Evolutionary conservation across 2,113 vertebrate species (phyloP), one percentile per base, ranked within the genome.

Genomic region (Crotalus tigris): DNA sequence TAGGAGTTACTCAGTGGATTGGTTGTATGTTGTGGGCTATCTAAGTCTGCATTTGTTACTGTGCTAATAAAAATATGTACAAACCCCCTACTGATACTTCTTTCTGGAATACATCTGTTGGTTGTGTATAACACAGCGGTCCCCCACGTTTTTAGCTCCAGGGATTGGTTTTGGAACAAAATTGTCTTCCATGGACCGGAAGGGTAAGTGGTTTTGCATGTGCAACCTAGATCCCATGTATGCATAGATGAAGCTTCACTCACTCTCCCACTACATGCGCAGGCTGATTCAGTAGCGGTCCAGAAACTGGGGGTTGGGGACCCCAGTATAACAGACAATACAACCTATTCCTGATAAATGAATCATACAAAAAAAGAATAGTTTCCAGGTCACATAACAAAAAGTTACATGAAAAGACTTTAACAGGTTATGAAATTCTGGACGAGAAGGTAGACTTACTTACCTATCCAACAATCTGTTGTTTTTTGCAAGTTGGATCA

Each of bases 51-150:
- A 97, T 98, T 98, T 98, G 98, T 98, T 98, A 98, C 97, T 98
- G 98, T 98, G 97, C 97, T 98, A 98, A 98, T 98, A 98, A 98
- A 98, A 96, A 97, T 95, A 97, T 96, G 96, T 98, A 97, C 97
- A 97, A 97, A 96, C 89, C 94, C 91, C 75, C 11, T 54, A 61
- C 8, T 21, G 57, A 2, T 51, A 19, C 23, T 86, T 86, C 29
- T 61, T 19, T 49, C 21, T 87, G 57, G 90, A 88, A 93, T 93
- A 0, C 91, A 75, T 90, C 69, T 94, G 51, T 81, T 81, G 33
- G 17, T 33, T 81, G 6, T 21, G 17, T 39, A 2, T 81, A 81
- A 81, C 26, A n/a, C 26, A 69, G 29, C 0, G 4, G 64, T 69
- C 64, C 29, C 29, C 64, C n/a, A 46, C 3, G 39, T 10, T 46